These are phyloP conservation scores for Cantharis lateralis DNA, from an alignment of 2,888 invertebrate species.

Conservation along the genomic window DNA sequence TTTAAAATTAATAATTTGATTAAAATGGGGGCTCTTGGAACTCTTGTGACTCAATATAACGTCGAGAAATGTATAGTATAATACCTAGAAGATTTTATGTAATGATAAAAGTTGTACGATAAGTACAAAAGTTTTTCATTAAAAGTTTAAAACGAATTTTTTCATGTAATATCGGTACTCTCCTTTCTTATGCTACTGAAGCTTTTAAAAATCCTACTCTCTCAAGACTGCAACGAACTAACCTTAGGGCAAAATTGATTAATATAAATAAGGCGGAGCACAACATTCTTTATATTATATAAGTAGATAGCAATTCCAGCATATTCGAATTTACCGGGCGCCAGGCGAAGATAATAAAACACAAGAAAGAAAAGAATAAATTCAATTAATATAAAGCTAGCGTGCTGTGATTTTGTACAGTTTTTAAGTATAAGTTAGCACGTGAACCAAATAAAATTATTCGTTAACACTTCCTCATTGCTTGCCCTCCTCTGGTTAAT, in stretches of 20 bases:
- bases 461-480: not conserved
- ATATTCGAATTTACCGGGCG: too few species aligned
- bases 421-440: not conserved
- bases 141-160: not conserved
- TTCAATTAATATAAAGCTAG: too few species aligned
- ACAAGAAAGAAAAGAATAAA: too few species aligned
- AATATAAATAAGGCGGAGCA: not conserved
- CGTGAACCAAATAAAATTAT: not conserved
- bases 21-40: not conserved
- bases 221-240: not conserved
- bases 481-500: not conserved
- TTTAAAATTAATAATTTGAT: not conserved
- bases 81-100: not conserved
- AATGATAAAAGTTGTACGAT: not conserved
- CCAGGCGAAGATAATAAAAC: too few species aligned
- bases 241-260: not conserved
- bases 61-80: not conserved
- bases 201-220: not conserved
- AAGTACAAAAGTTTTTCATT: not conserved
- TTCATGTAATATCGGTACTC: not conserved
- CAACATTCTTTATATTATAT: not conserved
- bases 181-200: not conserved
- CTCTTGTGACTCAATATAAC: not conserved
- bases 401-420: not conserved
- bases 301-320: too few species aligned